These are phyloP conservation scores for Micoletzkya japonica DNA, from an alignment of 2,888 invertebrate genomes.

Conservation along the genomic window DNA sequence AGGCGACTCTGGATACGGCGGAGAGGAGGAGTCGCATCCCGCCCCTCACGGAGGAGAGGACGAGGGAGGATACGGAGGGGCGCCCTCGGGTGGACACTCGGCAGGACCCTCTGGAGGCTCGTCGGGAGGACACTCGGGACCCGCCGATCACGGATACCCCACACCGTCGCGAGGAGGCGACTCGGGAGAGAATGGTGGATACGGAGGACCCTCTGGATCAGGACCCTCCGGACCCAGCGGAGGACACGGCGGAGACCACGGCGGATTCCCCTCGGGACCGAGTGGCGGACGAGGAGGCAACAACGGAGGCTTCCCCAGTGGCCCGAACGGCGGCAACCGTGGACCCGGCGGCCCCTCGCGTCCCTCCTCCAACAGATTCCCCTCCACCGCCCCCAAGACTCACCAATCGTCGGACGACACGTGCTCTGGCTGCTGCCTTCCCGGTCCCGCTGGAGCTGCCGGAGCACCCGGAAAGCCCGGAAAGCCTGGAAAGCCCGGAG, in stretches of 20 bases:
- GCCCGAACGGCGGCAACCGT: constrained; percentile 23
- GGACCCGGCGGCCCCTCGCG: constrained; percentile 15
- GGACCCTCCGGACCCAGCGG: constrained; percentile 48
- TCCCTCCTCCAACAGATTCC: background rate
- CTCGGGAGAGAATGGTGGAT: background rate
- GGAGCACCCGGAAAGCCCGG: constrained; percentile 52
- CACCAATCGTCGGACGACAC: constrained; percentile 36
- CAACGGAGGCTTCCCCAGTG: constrained; percentile 3
- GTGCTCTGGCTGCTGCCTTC: constrained; percentile 53
- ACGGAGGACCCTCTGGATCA: constrained; percentile 42
- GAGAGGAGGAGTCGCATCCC: too few species aligned
- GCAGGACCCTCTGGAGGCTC: background rate
- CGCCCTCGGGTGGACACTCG: constrained; percentile 6
- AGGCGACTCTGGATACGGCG: too few species aligned
- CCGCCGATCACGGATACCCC: constrained; percentile 38
- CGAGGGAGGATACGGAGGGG: constrained; percentile 5
- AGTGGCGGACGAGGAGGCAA: background rate
- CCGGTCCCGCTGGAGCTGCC: constrained; percentile 50
- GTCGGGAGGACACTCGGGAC: constrained; percentile 28
- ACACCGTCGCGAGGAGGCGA: background rate
- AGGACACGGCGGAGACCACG: constrained; percentile 19
- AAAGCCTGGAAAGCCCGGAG: constrained; percentile 55
- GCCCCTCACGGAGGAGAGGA: too few species aligned
- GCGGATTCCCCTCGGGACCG: background rate
- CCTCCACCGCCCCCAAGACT: background rate